Evolutionary conservation across 1,140 invertebrate genomes (phyloP).

Genomic region (Microplitis demolitor): DNA sequence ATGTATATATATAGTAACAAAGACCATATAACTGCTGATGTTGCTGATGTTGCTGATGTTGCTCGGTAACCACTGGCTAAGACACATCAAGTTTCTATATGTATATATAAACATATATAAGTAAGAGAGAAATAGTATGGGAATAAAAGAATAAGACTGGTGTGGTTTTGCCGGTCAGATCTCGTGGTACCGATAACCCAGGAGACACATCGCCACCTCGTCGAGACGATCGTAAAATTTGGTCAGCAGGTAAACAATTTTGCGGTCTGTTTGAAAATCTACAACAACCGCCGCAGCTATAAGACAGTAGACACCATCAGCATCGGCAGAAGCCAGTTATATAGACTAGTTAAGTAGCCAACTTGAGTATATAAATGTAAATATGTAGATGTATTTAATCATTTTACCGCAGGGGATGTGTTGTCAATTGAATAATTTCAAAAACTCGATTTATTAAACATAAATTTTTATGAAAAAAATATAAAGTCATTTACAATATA

Average conservation of each 20-base stretch:
- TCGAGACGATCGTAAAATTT: constrained; percentile 62
- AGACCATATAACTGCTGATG: no score
- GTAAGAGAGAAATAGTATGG: constrained; percentile 25
- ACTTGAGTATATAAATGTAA: neutral
- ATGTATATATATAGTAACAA: no score
- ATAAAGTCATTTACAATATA: no score
- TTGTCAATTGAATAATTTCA: no score
- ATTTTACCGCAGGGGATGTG: no score
- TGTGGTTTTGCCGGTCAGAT: constrained; percentile 46
- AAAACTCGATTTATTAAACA: no score
- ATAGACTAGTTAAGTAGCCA: constrained; percentile 2
- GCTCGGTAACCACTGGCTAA: no score
- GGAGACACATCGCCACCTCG: constrained; percentile 60
- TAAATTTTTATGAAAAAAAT: no score
- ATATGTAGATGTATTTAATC: neutral
- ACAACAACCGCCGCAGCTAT: constrained; percentile 38
- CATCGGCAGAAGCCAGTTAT: neutral
- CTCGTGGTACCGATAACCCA: constrained; percentile 56
- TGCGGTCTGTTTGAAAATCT: constrained; percentile 55
- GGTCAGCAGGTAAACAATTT: constrained; percentile 48
- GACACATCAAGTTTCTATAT: neutral
- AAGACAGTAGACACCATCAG: constrained; percentile 42
- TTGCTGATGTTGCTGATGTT: no score
- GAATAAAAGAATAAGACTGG: constrained; percentile 25
- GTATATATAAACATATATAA: neutral